A percentile compares a stretch with the other conserved stretches of the same genome.
phyloP scores from a whole-genome alignment of 2,113 vertebrate species.

The Heterotilapia buettikoferi region DNA sequence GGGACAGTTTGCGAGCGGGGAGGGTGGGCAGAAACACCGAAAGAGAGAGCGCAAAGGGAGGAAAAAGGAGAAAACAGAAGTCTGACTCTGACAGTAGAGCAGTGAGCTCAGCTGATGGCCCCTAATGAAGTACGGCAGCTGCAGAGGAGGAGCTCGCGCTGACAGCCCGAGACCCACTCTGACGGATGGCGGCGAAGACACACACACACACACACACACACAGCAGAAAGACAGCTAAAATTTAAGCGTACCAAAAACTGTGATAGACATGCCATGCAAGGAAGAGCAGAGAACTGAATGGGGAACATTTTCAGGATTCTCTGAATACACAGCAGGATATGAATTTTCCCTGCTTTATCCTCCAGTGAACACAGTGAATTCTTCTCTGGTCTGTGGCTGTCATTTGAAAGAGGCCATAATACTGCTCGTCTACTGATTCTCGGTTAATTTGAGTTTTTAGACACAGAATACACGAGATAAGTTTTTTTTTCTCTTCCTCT shows the following conservation, averaged over 20 bases:
- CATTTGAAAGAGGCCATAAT: background rate
- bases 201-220: slow-evolving; percentile 5
- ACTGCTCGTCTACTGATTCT: background rate
- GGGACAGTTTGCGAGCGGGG: background rate
- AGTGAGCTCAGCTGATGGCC: slow-evolving; percentile 55
- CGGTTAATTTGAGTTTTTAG: background rate
- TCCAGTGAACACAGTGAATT: background rate
- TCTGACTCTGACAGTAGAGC: slow-evolving; percentile 53
- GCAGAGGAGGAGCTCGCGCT: slow-evolving; percentile 55
- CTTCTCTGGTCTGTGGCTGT: background rate
- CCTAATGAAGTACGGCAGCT: slow-evolving; percentile 64
- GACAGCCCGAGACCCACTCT: slow-evolving; percentile 40
- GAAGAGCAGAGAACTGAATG: background rate
- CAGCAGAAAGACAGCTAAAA: background rate
- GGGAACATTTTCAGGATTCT: slow-evolving; percentile 13
- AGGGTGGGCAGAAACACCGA: background rate
- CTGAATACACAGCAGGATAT: background rate
- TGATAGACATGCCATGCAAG: background rate
- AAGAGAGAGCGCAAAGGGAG: background rate
- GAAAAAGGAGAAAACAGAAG: slow-evolving; percentile 19
- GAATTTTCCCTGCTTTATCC: background rate
- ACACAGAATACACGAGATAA: background rate
- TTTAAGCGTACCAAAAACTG: slow-evolving; percentile 17
- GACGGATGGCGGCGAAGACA: slow-evolving; percentile 23
- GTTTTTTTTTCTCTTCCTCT: background rate